Conservation (phyloP, 2,888 invertebrate genomes). For the Alloscopus bannaensis region DNA sequence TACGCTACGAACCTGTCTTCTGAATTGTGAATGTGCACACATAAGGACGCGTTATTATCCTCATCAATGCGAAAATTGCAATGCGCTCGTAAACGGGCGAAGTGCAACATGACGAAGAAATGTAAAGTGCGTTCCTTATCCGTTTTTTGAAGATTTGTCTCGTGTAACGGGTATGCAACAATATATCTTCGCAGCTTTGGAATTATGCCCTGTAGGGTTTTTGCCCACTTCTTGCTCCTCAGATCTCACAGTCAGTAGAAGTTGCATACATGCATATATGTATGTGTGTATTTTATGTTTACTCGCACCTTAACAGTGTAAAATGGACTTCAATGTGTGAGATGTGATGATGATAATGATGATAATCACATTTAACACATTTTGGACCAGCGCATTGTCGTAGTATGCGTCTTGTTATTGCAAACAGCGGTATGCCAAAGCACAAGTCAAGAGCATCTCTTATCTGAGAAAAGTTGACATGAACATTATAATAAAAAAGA, state of each 20-base stretch:
- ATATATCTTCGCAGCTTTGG: background rate
- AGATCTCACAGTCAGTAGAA: too few species aligned
- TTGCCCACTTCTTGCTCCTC: conserved; percentile 2
- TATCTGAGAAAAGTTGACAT: conserved; percentile 22
- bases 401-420: background rate
- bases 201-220: conserved; percentile 13
- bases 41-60: background rate
- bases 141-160: background rate
- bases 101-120: background rate
- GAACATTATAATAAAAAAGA: conserved; percentile 11
- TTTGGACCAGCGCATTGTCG: background rate
- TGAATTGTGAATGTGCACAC: too few species aligned
- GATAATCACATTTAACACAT: conserved; percentile 30
- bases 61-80: conserved; percentile 1
- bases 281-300: too few species aligned
- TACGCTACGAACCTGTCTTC: too few species aligned
- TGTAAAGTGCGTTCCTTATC: conserved; percentile 14
- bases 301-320: background rate
- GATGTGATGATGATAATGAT: conserved; percentile 20
- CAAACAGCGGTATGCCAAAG: background rate
- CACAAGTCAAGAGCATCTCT: conserved; percentile 35
- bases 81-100: too few species aligned
- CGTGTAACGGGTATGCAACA: conserved; percentile 37
- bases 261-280: too few species aligned
- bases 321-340: background rate